Evolutionary conservation across 2,888 invertebrate genomes (phyloP), one percentile per base, ranked within the genome.

Genomic region (Acronicta leporina): DNA sequence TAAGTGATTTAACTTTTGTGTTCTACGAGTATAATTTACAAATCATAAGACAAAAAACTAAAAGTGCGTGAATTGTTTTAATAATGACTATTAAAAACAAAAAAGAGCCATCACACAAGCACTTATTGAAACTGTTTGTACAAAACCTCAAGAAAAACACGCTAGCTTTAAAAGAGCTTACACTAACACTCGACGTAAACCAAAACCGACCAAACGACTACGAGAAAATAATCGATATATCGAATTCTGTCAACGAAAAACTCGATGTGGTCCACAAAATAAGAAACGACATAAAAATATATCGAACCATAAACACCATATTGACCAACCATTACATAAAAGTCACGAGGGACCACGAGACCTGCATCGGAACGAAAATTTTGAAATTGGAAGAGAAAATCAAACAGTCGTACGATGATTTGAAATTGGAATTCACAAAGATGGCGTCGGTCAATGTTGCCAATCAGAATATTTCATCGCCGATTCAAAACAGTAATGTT

Each of bases 291-390:
- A 93, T 94, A 0, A 94, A 92, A 87, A 92, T 94, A 73, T 94
- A 90, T 46, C 88, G 85, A 87, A 93, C 94, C 0, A 90, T 94
- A 2, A 94, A 94, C 58, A 93, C 94, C 0, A 90, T 94, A 13
- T 53, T 94, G n/a, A 92, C 93, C 0, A 93, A 94, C 44, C 92
- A 94, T 70, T 94, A 94, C 14, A 87, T 94, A 43, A 94, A 92
- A 80, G 85, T 90, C 47, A 94, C 92, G 0, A 87, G 81, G 79
- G 87, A 92, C 27, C 90, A 92, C 60, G 94, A 94, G 63, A 87
- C 83, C 38, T 84, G 78, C 25, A 88, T 92, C 10, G 89, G 90
- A 61, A 72, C 69, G 1, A 94, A 93, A 83, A 89, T 94, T 15
- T 75, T 92, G 0, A 88, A 88, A 64, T 62, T 94, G 1, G 89